Conservation (phyloP, 1,140 invertebrate genomes). For the Marisa cornuarietis region DNA sequence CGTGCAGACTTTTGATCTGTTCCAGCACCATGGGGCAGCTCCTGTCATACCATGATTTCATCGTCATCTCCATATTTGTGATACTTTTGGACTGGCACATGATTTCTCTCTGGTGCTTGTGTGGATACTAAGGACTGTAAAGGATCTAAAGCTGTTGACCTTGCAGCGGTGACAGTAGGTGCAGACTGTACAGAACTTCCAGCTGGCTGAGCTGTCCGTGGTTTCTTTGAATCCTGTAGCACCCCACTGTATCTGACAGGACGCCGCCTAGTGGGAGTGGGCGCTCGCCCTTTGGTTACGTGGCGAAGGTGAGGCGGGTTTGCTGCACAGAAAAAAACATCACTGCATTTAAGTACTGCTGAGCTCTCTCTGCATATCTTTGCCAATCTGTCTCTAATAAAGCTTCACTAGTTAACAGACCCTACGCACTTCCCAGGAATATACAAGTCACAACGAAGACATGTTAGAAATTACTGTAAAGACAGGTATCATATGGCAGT, state of each 20-base stretch:
- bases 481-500: too few relatives aligned
- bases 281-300: conserved; percentile 39
- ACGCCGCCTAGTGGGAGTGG: conserved; percentile 24
- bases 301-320: conserved; percentile 35
- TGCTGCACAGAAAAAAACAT: conserved; percentile 20
- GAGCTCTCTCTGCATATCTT: too few relatives aligned
- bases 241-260: conserved; percentile 7
- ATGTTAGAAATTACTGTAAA: neutral
- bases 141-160: neutral
- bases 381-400: neutral
- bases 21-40: neutral
- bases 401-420: neutral
- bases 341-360: neutral
- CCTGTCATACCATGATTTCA: conserved; percentile 42
- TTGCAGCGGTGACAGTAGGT: neutral
- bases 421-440: neutral
- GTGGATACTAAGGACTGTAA: neutral
- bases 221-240: neutral
- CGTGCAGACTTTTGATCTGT: too few relatives aligned
- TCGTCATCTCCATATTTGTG: conserved; percentile 24
- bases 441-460: neutral
- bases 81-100: conserved; percentile 17
- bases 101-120: conserved; percentile 22
- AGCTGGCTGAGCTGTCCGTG: neutral
- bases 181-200: neutral